Evolutionary conservation across 2,888 invertebrate species (phyloP), one percentile per base, ranked within the genome.

Genomic region (Tenthredo mesomela): DNA sequence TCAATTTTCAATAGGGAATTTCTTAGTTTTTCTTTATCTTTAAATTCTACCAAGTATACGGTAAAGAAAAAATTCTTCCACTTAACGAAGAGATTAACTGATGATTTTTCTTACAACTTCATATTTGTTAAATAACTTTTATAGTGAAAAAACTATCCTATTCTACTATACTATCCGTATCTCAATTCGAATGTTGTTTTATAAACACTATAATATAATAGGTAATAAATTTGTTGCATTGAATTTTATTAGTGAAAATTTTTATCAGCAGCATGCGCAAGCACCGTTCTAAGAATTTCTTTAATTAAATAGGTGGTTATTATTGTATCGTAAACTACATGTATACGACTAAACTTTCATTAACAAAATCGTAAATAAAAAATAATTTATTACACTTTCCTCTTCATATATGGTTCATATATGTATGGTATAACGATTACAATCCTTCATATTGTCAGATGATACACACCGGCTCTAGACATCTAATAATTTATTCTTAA

Each of bases 101-200:
- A 33, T 33, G 6, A 33, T 33, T 25, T 25, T 67, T 33, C 18
- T n/a, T 7, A 54, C 1, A 54, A 33, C 33, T 33, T 33, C 33
- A 67, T 73, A 73, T 21, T 73, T 21, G 43, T 73, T 67, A 9
- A 47, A 73, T 40, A 40, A 73, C 43, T 40, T 37, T 25, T 25
- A 9, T 25, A 9, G 88, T 89, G 88, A 89, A 90, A 90, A 89
- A 87, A 86, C 85, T 87, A 88, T 82, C 75, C 88, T 89, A 89
- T 65, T 85, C 87, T 85, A 88, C 70, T 84, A 87, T 84, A 61
- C 54, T 80, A 29, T 77, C 25, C 10, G 67, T 67, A 84, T 84
- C 75, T 84, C 84, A 84, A 75, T 84, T 84, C 12, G 40, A 75
- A 47, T 84, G 43, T 54, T 84, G 54, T n/a, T 29, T 67, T 33